Base-by-base conservation (phyloP, 2,113 vertebrate genomes). In the Pterocles burchelli region DNA sequence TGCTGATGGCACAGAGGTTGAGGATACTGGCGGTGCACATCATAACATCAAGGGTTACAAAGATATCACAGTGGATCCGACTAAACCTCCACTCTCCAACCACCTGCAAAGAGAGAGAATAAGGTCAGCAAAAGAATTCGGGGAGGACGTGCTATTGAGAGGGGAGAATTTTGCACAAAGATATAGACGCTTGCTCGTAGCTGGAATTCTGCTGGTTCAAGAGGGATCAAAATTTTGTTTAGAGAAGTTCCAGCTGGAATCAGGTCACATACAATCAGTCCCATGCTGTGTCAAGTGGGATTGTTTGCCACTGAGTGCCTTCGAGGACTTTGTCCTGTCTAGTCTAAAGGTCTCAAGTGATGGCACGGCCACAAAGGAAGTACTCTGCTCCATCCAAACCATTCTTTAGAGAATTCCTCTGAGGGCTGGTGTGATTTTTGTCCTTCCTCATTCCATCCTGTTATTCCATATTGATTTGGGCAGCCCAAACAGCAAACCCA, bases 1-100 rank as follows among this genome's bases (percentile, higher is more conserved):
- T 99, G 98, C 99, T 99, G 98, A 99, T 99, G 97, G 99, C 99
- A 92, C 99, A 99, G 84, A 99, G 99, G 97, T 99, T 99, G 97
- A 99, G 98, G 97, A 99, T 99, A 97, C 99, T 99, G 70, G 99
- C 99, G 28, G 99, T 99, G 93, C 99, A 99, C 99, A 99, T 99
- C 99, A 99, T 99, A 91, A 99, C 99, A 29, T 99, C 99, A 87
- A 99, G 98, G 74, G 99, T 99, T 97, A 99, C 98, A 49, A 99
- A 99, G 98, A 99, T 99, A 97, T 99, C 99, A 97, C 99, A 99
- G 97, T 99, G 99, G 98, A 99, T 99, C 96, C 98, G 99, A 95
- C 99, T 99, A 96, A 99, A 99, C 51, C 98, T 98, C 99, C 99
- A 99, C 96, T 99, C 99, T 4, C 99, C 99, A 41, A 99, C 99